Percentiles rank a stretch among this genome's conserved stretches.
Evolutionary conservation across 2,888 invertebrate genomes (phyloP).

Genomic region (Mythimna vitellina): DNA sequence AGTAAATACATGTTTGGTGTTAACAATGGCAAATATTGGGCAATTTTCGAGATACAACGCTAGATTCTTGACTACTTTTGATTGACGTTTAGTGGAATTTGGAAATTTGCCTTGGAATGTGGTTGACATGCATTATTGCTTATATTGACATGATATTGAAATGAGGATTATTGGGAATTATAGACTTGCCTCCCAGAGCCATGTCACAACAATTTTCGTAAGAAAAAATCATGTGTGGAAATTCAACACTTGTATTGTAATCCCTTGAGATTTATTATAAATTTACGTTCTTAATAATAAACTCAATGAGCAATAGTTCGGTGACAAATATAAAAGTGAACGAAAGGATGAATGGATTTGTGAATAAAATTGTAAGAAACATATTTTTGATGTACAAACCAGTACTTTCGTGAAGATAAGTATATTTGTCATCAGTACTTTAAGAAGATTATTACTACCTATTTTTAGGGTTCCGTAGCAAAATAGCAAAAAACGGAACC

Average conservation of each 20-base stretch:
- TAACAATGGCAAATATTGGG: constrained; percentile 29
- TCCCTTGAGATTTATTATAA: not conserved
- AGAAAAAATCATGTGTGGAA: not conserved
- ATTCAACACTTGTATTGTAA: not conserved
- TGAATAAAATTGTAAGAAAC: no score
- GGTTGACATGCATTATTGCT: constrained; percentile 9
- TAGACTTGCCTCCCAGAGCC: not conserved
- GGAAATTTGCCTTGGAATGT: constrained; percentile 37
- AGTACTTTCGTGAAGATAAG: no score
- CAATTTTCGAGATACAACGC: constrained; percentile 11
- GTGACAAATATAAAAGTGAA: no score
- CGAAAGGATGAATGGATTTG: no score
- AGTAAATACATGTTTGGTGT: constrained; percentile 22
- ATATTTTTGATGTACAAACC: no score
- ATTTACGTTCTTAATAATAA: not conserved
- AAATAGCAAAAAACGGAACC: no score
- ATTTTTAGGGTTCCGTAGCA: no score
- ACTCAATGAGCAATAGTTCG: not conserved
- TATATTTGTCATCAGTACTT: no score
- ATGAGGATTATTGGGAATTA: constrained; percentile 13
- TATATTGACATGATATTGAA: not conserved
- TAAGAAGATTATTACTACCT: no score
- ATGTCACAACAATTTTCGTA: not conserved
- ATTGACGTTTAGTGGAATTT: constrained; percentile 13
- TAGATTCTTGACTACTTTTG: constrained; percentile 24